Conservation (phyloP, 2,888 invertebrate species). For the Boloria selene region DNA sequence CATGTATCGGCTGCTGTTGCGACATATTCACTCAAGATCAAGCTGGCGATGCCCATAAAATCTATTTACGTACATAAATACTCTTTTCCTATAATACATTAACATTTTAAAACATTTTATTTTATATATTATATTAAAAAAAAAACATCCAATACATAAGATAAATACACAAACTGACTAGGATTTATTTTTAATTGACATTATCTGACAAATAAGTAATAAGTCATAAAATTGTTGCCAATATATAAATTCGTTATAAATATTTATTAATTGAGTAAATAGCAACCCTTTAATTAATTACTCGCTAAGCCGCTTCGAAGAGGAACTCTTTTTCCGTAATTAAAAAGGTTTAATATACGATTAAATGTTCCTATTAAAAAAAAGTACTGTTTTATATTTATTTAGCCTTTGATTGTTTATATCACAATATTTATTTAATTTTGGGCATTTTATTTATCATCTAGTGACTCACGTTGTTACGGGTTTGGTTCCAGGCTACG, state of each 20-base stretch:
- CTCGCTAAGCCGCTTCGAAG: too few relatives aligned
- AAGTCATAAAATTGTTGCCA: slow-evolving; percentile 5
- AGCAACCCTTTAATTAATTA: too few relatives aligned
- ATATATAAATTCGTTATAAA: background rate
- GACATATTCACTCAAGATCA: slow-evolving; percentile 13
- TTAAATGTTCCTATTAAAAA: too few relatives aligned
- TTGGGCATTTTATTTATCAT: too few relatives aligned
- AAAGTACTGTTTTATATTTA: too few relatives aligned
- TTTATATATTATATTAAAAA: background rate
- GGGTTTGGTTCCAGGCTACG: too few relatives aligned
- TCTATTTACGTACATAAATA: too few relatives aligned
- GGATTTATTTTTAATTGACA: slow-evolving; percentile 7
- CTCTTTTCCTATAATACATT: background rate
- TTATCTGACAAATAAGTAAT: background rate
- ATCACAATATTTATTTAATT: too few relatives aligned
- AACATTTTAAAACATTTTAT: background rate
- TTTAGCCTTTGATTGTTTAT: too few relatives aligned
- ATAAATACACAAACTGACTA: background rate
- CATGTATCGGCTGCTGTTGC: background rate
- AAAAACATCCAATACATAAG: background rate
- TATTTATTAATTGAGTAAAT: background rate
- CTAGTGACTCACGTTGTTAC: too few relatives aligned
- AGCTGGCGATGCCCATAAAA: slow-evolving; percentile 2
- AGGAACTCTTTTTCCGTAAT: too few relatives aligned
- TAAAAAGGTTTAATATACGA: too few relatives aligned